Evolutionary conservation across 2,797 vertebrate species (phyloP).

Genomic region (Onychomys torridus): DNA sequence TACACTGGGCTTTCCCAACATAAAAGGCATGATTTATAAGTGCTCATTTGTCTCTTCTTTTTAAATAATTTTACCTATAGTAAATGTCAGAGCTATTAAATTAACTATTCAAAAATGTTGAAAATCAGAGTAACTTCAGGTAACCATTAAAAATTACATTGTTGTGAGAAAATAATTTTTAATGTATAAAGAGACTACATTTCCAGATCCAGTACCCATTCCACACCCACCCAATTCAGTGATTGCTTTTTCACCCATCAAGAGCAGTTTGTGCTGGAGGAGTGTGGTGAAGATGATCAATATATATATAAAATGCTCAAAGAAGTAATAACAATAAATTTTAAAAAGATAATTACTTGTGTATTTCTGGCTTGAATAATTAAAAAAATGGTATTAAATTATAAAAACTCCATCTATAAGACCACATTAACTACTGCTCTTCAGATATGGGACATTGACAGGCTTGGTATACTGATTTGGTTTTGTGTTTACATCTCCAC

Average conservation of each 20-base stretch:
- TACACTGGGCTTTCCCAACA: not conserved
- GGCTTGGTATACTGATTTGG: not conserved
- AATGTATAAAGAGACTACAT: not conserved
- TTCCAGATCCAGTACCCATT: not conserved
- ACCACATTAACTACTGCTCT: not conserved
- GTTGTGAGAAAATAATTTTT: not conserved
- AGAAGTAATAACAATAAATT: not conserved
- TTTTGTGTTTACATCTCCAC: not conserved
- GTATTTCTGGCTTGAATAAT: not conserved
- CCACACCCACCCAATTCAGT: not conserved
- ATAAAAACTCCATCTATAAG: slow-evolving; percentile 1
- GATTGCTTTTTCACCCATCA: not conserved
- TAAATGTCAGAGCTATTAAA: not conserved
- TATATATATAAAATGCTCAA: no score
- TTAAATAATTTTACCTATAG: not conserved
- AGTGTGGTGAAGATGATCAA: not conserved
- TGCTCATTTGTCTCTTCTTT: not conserved
- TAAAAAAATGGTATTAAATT: slow-evolving; percentile 28
- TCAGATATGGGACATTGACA: not conserved
- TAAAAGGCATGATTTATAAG: not conserved
- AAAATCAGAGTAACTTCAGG: slow-evolving; percentile 21
- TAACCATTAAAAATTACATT: not conserved
- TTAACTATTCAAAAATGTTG: not conserved
- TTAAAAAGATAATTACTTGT: not conserved
- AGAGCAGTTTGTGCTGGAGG: not conserved